phyloP scores from a whole-genome alignment of 2,113 vertebrate species.

The Tyrannus savana region DNA sequence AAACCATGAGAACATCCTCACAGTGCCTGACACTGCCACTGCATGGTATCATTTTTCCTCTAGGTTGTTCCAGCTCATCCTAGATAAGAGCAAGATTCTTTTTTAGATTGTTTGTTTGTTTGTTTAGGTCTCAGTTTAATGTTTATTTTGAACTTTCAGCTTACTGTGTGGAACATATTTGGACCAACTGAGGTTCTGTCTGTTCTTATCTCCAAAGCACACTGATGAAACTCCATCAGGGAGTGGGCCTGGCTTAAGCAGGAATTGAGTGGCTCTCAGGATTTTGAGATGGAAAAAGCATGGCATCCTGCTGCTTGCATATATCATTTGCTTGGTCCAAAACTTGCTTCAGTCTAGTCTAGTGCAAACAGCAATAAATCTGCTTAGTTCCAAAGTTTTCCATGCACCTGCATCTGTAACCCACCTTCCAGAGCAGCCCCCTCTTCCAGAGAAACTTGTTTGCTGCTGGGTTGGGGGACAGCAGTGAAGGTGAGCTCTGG shows the following conservation, averaged over 20 bases:
- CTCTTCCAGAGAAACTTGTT: not conserved
- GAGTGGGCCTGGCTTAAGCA: not conserved
- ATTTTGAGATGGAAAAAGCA: rapidly evolving
- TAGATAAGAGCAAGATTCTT: not conserved
- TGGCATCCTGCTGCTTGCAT: rapidly evolving
- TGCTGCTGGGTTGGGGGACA: not conserved
- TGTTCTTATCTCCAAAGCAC: not conserved
- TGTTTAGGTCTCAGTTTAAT: not conserved
- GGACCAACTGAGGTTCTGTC: not conserved
- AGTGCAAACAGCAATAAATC: not conserved
- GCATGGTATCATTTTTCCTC: not conserved
- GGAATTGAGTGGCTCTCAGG: not conserved
- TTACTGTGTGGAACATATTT: not conserved
- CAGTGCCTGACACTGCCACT: not conserved
- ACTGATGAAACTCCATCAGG: not conserved
- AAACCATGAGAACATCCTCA: not conserved
- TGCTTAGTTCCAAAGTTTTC: not conserved
- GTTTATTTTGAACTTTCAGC: not conserved
- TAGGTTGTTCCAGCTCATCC: not conserved
- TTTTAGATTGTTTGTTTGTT: not conserved
- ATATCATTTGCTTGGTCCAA: not conserved
- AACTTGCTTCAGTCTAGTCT: not conserved
- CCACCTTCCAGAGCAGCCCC: rapidly evolving
- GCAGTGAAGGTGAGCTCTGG: not conserved
- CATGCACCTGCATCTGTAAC: not conserved